Percentiles rank a stretch among this genome's conserved stretches.
Evolutionary conservation across 2,113 vertebrate species (phyloP).

Genomic region (Callithrix jacchus): DNA sequence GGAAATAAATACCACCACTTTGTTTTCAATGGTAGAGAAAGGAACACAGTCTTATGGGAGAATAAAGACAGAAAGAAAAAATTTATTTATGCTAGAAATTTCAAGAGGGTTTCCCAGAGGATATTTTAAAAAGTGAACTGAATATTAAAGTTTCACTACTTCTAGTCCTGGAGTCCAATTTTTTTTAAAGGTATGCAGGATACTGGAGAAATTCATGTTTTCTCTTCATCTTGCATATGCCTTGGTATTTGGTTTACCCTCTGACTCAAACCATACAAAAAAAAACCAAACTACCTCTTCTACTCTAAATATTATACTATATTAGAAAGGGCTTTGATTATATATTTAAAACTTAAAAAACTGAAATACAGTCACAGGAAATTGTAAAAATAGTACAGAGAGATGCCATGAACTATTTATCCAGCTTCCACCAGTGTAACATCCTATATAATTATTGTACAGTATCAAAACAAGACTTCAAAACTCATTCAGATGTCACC

Average conservation of each 20-base stretch:
- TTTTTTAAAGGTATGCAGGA: neutral
- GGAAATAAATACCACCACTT: neutral
- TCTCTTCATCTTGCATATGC: neutral
- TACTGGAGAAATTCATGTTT: neutral
- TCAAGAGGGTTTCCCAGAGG: neutral
- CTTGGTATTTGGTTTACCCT: neutral
- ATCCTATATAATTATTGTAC: neutral
- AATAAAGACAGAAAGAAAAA: neutral
- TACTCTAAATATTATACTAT: neutral
- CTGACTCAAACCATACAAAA: neutral
- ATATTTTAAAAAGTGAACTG: neutral
- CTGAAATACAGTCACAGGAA: neutral
- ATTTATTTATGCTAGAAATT: neutral
- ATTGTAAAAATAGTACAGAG: neutral
- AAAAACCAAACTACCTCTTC: neutral
- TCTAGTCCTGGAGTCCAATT: neutral
- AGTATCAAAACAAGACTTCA: neutral
- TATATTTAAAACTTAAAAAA: neutral
- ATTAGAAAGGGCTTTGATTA: neutral
- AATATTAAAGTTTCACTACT: neutral
- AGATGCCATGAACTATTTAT: neutral
- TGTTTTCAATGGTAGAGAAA: neutral
- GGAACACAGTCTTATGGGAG: neutral
- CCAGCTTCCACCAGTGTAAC: neutral
- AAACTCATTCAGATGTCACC: neutral